Base-by-base conservation (phyloP, 92 coral and sea anemone genomes). In the Porites rus region DNA sequence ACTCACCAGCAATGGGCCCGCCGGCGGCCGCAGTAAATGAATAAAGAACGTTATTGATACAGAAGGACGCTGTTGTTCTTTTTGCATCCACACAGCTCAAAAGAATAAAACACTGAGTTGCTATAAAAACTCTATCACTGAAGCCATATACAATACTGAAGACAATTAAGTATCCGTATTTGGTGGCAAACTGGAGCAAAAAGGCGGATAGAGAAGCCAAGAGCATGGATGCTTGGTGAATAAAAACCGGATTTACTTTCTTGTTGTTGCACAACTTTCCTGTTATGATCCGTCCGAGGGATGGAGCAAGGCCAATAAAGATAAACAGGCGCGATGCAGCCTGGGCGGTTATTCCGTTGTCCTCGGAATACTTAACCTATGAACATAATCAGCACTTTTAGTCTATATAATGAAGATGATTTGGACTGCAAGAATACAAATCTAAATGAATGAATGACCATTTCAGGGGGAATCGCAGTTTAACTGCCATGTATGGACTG, bases 251-350 rank as follows among this genome's bases (percentile, higher is more conserved):
- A 50, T 79, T 79, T 59, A 79, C 63, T 11, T 60, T 43, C 4
- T 17, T 19, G 7, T n/a, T 31, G 74, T 64, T 67, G n/a, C 74
- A 79, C 59, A 79, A 22, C 65, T 31, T 64, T 63, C 83, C 83
- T 20, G 83, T n/a, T 53, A 67, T 16, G 17, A 63, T 13, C 74
- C 83, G 11, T 12, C 56, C 83, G 2, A 79, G 12, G 1, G 83
- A n/a, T 11, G 83, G 65, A 43, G 83, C 73, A 67, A 79, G 83
- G 72, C 83, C 83, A 22, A 43, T 50, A 51, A 79, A 79, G 38
- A 63, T 64, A 21, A 38, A 76, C 8, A 76, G 46, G 20, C 66
- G 80, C 2, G 80, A 76, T 1, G 80, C 80, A 12, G 14, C 24
- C 25, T 53, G 59, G 1, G 83, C 83, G 43, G 73, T 62, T 72